Evolutionary conservation across 1,140 invertebrate genomes (phyloP), one percentile per base, ranked within the genome.

Genomic region (Limonius californicus): DNA sequence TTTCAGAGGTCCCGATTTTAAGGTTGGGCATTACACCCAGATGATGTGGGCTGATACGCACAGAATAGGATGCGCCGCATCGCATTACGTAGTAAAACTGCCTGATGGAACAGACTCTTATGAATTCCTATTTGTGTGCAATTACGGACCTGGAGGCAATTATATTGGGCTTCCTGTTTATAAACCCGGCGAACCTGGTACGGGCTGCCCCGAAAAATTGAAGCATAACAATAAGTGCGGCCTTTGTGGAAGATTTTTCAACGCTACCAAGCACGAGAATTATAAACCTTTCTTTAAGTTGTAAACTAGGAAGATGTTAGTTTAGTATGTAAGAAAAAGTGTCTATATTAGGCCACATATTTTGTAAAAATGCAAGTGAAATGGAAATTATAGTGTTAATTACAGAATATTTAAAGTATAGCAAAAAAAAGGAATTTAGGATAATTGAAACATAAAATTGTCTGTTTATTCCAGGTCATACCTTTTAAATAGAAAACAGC

Each of bases 101-200:
- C 27, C 16, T 7, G 54, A 57, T 18, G 57, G 18, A 4, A 66
- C 54, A 2, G 43, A 20, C 16, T 72, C 70, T 70, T 61, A 74
- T 60, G 63, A 73, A 47, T 32, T 73, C 3, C 54, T 72, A 19
- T 66, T 72, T 11, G 72, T 68, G 20, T 74, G 72, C 39, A 74
- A 74, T 65, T 73, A 74, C 42, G 68, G 67, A 14, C 72, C 72
- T 15, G 72, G 72, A 16, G 72, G 72, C 12, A 74, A 74, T 59
- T 74, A 73, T 64, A 39, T 74, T 8, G 69, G 67, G 19, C 21
- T 39, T 21, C 63, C 70, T 1, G 57, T 72, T 53, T 72, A 72
- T 32, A 45, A 63, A 53, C 35, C 57, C 23, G 70, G 70, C 18
- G 47, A 68, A 53, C 66, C 68, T 20, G 57, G 59, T 15, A 45